A percentile compares a stretch with the other conserved stretches of the same genome.
phyloP scores from a whole-genome alignment of 2,888 invertebrate genomes.

The Alcis repandata region DNA sequence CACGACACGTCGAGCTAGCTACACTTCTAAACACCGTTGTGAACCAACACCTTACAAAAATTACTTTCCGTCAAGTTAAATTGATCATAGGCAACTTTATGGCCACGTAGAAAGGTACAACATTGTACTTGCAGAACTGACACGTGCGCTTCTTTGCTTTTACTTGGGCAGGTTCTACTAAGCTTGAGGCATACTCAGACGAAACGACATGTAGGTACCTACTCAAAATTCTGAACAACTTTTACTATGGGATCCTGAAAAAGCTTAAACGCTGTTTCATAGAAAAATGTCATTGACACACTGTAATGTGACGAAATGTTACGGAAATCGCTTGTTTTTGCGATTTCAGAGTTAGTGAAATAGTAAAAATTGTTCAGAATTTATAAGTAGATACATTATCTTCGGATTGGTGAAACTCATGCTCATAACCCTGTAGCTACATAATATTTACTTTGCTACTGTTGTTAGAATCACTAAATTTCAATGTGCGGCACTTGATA shows the following conservation, averaged over 20 bases:
- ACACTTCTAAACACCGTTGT: slow-evolving; percentile 61
- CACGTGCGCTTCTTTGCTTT: neutral
- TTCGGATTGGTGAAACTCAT: no score
- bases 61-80: neutral
- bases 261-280: no score
- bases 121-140: neutral
- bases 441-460: neutral
- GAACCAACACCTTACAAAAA: slow-evolving; percentile 38
- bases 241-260: no score
- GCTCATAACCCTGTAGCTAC: no score
- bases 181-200: no score
- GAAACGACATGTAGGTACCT: no score
- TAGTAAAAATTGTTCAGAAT: no score
- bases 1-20: slow-evolving; percentile 67
- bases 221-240: neutral
- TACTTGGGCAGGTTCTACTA: neutral
- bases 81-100: slow-evolving; percentile 52
- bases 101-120: neutral
- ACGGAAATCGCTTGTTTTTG: no score
- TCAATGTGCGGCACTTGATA: neutral
- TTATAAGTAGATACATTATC: no score
- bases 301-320: no score
- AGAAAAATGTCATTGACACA: no score
- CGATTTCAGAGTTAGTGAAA: no score
- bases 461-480: neutral